Base-by-base conservation (phyloP, 2,113 vertebrate species). In the Ageneiosus marmoratus region DNA sequence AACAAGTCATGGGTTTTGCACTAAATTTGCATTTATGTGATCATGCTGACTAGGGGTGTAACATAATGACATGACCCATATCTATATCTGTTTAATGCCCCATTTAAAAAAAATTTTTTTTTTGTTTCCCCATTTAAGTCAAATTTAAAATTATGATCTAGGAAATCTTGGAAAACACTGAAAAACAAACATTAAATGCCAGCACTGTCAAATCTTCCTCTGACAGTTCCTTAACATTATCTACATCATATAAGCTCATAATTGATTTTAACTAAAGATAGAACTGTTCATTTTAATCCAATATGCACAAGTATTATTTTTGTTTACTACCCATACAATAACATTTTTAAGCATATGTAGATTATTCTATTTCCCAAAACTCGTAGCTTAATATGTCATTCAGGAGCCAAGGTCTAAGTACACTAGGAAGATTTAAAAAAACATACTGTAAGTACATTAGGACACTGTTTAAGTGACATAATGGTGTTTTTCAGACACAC, bases 371-470 rank as follows among this genome's bases (percentile, higher is more conserved):
- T n/a, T n/a, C n/a, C n/a, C n/a, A n/a, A n/a, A n/a, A n/a, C n/a
- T n/a, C n/a, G n/a, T n/a, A n/a, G n/a, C n/a, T 10, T 69, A 4
- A 24, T 41, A 10, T 4, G 34, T 16, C 9, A 24, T 20, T 69
- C 37, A 69, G 20, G 34, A 69, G 20, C 32, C 7, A 67, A 37
- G 32, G 63, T 82, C 6, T 79, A 51, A 18, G 29, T 46, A 60
- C 27, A 29, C 41, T 67, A 41, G 12, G 8, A 80, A 27, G 70
- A 63, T 78, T 32, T 2, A 55, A 37, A 18, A 16, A 63, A 37
- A n/a, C n/a, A n/a, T n/a, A n/a, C n/a, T n/a, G n/a, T 70, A 86
- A 84, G 5, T 29, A 46, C 51, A 34, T 15, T 58, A 34, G 50
- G 60, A 81, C 46, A 53, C 48, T 12, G 48, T 73, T 13, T 62